Conservation (phyloP, 2,888 invertebrate genomes). For the Brachypalpus laphriformis region DNA sequence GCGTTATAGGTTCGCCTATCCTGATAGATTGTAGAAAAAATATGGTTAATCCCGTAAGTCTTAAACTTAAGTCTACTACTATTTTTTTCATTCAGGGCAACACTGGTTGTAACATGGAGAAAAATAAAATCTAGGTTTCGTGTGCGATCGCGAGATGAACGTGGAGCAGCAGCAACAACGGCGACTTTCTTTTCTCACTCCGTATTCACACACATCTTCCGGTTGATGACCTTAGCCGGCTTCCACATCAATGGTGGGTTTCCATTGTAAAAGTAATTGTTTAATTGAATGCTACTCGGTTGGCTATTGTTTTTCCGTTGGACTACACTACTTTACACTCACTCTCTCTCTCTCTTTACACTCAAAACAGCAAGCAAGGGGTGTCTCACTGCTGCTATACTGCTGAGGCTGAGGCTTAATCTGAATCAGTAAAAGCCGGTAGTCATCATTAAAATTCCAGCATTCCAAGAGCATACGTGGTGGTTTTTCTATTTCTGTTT, state of each 20-base stretch:
- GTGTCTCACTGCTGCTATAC: constrained; percentile 5
- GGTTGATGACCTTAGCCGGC: constrained; percentile 82
- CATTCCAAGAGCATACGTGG: constrained; percentile 65
- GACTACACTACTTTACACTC: no score
- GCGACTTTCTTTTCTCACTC: constrained; percentile 71
- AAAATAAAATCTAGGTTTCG: constrained; percentile 24
- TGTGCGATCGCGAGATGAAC: not conserved
- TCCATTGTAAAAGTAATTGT: constrained; percentile 59
- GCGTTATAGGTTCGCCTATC: no score
- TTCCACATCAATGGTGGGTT: constrained; percentile 58
- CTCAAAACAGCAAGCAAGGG: constrained; percentile 10
- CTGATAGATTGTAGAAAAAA: no score
- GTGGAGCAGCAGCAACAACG: not conserved
- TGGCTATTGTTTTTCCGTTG: constrained; percentile 32
- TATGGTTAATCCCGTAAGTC: no score
- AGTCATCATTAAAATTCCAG: constrained; percentile 61
- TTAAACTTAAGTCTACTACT: no score
- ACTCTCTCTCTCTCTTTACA: constrained; percentile 24
- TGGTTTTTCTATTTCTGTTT: constrained; percentile 40
- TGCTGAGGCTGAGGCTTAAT: constrained; percentile 21
- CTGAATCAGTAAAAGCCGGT: constrained; percentile 63
- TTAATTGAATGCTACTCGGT: constrained; percentile 56
- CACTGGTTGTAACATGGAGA: not conserved
- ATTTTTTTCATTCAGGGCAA: no score
- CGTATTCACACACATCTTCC: constrained; percentile 76